phyloP scores from a whole-genome alignment of 53 echinoderm and acorn worm species.

The Zoroaster sp. region DNA sequence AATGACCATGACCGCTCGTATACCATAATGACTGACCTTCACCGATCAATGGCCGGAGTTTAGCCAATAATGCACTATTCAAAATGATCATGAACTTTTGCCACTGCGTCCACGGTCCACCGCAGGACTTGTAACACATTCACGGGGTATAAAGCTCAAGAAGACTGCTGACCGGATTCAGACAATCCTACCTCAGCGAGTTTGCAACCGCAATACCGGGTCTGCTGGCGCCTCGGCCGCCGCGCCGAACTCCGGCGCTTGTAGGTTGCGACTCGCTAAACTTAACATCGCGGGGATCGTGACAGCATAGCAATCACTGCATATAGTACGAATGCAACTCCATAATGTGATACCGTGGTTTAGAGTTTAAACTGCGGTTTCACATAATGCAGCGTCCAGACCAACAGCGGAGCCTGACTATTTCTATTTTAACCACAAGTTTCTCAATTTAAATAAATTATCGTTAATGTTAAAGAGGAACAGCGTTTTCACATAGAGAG shows the following conservation, averaged over 20 bases:
- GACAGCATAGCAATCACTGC: background rate
- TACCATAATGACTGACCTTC: background rate
- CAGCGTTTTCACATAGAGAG: background rate
- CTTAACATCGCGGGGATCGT: background rate
- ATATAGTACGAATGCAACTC: background rate
- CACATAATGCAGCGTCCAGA: background rate
- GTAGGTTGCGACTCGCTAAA: background rate
- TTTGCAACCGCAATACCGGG: background rate
- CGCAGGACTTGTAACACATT: background rate
- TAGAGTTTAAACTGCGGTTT: conserved; percentile 5
- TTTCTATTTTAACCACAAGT: conserved; percentile 27
- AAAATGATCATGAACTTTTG: conserved; percentile 36
- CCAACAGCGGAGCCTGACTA: background rate
- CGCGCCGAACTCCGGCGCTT: background rate
- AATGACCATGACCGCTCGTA: background rate
- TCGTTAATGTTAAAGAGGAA: conserved; percentile 2
- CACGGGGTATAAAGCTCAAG: background rate
- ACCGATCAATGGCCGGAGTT: background rate
- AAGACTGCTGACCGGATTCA: background rate
- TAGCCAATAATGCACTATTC: background rate
- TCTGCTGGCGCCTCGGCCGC: background rate
- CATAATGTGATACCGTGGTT: background rate
- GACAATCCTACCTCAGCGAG: conserved; percentile 46
- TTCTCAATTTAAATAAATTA: conserved; percentile 44
- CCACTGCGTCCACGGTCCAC: background rate